Percentiles rank a stretch among this genome's conserved stretches.
phyloP scores from a whole-genome alignment of 2,888 invertebrate species.

The Drosophila kokeensis region DNA sequence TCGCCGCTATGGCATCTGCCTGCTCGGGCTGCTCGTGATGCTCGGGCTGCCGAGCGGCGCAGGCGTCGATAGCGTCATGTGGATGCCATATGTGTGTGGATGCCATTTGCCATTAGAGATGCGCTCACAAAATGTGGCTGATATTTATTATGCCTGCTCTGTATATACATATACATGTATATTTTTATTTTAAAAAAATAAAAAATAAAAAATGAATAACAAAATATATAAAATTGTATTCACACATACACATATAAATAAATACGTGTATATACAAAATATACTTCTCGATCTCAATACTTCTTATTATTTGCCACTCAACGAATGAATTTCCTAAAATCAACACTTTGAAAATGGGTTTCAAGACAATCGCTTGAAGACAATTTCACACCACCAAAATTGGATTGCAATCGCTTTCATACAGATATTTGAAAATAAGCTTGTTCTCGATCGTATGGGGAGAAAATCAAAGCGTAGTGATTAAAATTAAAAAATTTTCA shows the following conservation, averaged over 20 bases:
- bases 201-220: neutral
- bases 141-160: neutral
- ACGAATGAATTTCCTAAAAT: neutral
- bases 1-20: slow-evolving; percentile 7
- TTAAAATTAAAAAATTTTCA: neutral
- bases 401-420: neutral
- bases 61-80: slow-evolving; percentile 34
- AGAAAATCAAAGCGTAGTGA: neutral
- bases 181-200: neutral
- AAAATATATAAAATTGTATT: too few relatives aligned
- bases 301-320: neutral
- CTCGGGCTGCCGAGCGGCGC: slow-evolving; percentile 37
- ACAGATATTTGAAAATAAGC: neutral
- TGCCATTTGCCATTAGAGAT: slow-evolving; percentile 29
- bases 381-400: neutral
- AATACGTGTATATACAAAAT: neutral
- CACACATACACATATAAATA: neutral
- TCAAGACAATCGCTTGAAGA: neutral
- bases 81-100: slow-evolving; percentile 51
- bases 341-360: neutral
- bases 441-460: neutral
- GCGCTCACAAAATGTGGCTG: slow-evolving; percentile 4
- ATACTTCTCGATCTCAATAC: neutral
- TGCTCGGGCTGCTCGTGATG: neutral
- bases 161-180: neutral